Evolutionary conservation across 2,888 invertebrate genomes (phyloP).

Genomic region (Steinernema scapterisci): DNA sequence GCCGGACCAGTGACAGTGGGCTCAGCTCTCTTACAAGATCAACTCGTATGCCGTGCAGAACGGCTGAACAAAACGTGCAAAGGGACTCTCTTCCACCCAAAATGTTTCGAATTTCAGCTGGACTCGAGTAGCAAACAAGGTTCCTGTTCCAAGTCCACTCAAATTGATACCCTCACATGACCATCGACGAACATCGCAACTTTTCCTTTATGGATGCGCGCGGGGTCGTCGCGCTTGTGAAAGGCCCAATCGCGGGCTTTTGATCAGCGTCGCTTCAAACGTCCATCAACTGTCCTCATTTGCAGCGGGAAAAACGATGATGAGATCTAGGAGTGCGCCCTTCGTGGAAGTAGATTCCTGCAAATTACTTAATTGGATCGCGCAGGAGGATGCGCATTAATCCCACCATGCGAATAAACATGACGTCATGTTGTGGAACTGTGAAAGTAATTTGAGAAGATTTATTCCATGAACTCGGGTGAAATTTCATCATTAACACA

Average conservation of each 20-base stretch:
- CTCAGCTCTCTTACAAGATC: too few relatives aligned
- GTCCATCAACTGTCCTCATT: constrained; percentile 6
- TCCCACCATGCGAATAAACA: constrained; percentile 18
- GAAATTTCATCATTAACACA: not conserved
- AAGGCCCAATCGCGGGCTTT: not conserved
- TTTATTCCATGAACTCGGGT: not conserved
- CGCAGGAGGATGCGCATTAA: not conserved
- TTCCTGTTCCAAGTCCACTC: not conserved
- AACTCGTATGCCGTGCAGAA: too few relatives aligned
- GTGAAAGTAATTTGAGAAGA: not conserved
- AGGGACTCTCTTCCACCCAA: not conserved
- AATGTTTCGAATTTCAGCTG: not conserved
- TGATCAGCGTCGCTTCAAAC: not conserved
- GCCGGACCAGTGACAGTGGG: too few relatives aligned
- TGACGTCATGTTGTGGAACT: constrained; percentile 27
- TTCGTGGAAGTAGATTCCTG: constrained; percentile 25
- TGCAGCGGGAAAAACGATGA: constrained; percentile 1
- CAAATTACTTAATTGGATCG: constrained; percentile 26
- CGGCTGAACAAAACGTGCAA: not conserved
- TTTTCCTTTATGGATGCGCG: not conserved
- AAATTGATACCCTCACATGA: constrained; percentile 6
- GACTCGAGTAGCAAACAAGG: constrained; percentile 6
- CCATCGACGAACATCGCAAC: not conserved
- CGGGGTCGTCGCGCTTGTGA: not conserved
- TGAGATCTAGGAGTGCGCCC: not conserved